Evolutionary conservation across 2,113 vertebrate genomes (phyloP).

Genomic region (Numida meleagris): DNA sequence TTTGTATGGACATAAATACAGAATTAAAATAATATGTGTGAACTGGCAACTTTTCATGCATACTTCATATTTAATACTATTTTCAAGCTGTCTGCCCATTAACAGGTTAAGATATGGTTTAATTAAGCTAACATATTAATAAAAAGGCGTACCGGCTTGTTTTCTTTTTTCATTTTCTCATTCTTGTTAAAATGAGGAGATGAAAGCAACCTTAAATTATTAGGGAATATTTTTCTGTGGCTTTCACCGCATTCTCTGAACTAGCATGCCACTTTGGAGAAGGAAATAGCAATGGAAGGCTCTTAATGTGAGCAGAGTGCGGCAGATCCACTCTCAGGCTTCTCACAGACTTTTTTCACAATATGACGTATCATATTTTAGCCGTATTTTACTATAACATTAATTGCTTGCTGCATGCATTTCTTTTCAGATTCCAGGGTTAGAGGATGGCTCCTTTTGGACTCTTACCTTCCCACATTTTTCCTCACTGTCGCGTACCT

Average conservation of each 20-base stretch:
- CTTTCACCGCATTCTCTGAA: neutral
- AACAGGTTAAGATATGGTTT: neutral
- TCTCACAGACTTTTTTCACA: neutral
- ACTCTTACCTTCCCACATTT: conserved; percentile 88
- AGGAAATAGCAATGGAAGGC: neutral
- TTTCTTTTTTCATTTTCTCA: neutral
- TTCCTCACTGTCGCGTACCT: conserved; percentile 82
- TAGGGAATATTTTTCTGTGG: neutral
- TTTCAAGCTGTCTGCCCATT: neutral
- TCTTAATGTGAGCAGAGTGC: neutral
- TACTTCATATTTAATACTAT: neutral
- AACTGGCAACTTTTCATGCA: neutral
- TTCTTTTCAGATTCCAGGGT: conserved; percentile 83
- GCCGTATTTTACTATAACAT: neutral
- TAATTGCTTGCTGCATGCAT: neutral
- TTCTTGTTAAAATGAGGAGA: neutral
- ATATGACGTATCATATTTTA: neutral
- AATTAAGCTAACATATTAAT: neutral
- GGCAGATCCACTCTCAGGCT: neutral
- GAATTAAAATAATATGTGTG: neutral
- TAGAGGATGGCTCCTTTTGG: conserved; percentile 89
- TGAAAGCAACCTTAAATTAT: neutral
- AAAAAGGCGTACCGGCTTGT: neutral
- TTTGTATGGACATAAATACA: neutral
- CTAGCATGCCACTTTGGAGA: neutral